Base-by-base conservation (phyloP, 2,797 vertebrate species). In the Leucoraja ocellata region DNA sequence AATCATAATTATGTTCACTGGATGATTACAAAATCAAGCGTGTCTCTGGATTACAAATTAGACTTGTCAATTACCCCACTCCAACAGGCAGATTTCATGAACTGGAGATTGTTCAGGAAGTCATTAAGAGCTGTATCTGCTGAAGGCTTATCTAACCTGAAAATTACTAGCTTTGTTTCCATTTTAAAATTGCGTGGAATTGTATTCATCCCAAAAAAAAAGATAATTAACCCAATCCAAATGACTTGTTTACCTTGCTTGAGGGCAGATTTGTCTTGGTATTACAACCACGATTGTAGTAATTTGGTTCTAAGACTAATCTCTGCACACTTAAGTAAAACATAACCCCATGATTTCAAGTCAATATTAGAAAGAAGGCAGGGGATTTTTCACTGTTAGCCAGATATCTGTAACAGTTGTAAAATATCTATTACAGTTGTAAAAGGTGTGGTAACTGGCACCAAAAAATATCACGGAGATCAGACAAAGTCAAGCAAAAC, bases 1-100 rank as follows among this genome's bases (percentile, higher is more conserved):
- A 68, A 88, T 88, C n/a, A 88, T 68, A 61, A 88, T 88, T 68
- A 88, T 88, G 61, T 88, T 88, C 84, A 88, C n/a, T 68, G 61
- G 32, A 63, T 88, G 84, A 68, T 88, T 88, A 61, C 61, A 63
- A 84, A 84, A 28, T 86, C 83, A 63, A 86, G 83, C 63, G 83
- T 86, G 25, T 32, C 61, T 46, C 84, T 88, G 63, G 84, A 88
- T 88, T 88, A 88, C 36, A 88, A 88, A 88, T 88, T 68, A 88
- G 61, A 36, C n/a, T 88, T 88, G 61, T 68, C 84, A 88, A 88
- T 88, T 88, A 88, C 65, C n/a, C 63, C n/a, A 68, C 65, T 88
- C n/a, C 61, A 36, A 14, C n/a, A 68, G 63, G 84, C 84, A 88
- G 63, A 68, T 88, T 88, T 88, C 61, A 88, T 88, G 61, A 88